Evolutionary conservation across 2,113 vertebrate species (phyloP).

Genomic region (Pomatorhinus ruficollis): DNA sequence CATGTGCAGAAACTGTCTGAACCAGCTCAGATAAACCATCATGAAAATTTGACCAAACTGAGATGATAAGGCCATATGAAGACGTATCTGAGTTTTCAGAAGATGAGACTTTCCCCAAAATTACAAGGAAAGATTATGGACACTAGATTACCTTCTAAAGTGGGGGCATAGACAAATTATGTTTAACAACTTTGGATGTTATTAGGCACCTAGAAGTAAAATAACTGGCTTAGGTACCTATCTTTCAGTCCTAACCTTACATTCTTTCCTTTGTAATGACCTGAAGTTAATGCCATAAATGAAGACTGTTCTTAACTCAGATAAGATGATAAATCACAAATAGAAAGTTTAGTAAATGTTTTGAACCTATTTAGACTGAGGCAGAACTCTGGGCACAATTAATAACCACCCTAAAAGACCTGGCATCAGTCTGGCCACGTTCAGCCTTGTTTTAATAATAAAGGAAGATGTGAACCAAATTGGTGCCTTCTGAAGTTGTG

Average conservation of each 20-base stretch:
- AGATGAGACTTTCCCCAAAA: background rate
- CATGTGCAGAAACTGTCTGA: background rate
- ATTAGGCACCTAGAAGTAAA: background rate
- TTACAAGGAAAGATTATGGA: background rate
- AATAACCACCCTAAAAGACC: background rate
- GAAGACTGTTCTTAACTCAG: background rate
- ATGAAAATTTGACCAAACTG: background rate
- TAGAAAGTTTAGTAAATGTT: background rate
- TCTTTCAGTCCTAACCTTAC: background rate
- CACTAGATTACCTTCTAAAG: background rate
- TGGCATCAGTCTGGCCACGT: background rate
- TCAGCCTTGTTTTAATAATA: background rate
- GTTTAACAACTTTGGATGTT: background rate
- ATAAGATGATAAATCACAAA: background rate
- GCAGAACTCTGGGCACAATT: background rate
- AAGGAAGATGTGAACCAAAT: background rate
- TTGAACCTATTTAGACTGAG: background rate
- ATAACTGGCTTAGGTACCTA: background rate
- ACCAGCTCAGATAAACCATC: background rate
- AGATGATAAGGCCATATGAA: background rate
- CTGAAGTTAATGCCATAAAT: background rate
- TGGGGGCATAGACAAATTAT: accelerated
- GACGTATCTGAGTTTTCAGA: background rate
- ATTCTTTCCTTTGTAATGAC: background rate
- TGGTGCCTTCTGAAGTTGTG: background rate